Evolutionary conservation across 2,797 vertebrate species (phyloP).

Genomic region (Dermochelys coriacea): DNA sequence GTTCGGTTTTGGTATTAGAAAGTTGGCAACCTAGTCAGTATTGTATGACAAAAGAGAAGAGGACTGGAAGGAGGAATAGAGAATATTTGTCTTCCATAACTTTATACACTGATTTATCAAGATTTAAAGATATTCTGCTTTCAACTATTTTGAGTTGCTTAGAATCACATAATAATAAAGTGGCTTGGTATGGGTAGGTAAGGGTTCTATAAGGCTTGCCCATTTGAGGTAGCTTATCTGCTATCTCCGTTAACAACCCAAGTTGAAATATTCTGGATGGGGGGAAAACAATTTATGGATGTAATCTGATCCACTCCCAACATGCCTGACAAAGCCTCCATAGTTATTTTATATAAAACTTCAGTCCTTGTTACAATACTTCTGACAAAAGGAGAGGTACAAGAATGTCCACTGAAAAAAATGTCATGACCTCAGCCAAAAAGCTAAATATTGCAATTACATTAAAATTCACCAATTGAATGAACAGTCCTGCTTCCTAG

Average conservation of each 20-base stretch:
- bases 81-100: background rate
- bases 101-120: background rate
- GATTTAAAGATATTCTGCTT: background rate
- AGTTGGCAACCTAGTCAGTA: background rate
- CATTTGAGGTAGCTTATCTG: background rate
- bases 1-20: too few relatives aligned
- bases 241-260: background rate
- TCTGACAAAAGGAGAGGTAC: background rate
- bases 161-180: background rate
- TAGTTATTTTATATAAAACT: background rate
- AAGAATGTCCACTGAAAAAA: background rate
- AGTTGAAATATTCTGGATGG: background rate
- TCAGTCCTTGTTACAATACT: background rate
- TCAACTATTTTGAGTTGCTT: background rate
- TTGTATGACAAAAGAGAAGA: background rate
- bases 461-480: background rate
- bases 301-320: background rate
- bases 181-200: background rate
- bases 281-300: background rate
- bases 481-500: background rate
- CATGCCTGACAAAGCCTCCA: background rate
- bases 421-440: background rate
- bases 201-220: background rate
- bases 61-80: background rate
- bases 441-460: background rate